Evolutionary conservation across 2,113 vertebrate genomes (phyloP).

Genomic region (Scomber scombrus): DNA sequence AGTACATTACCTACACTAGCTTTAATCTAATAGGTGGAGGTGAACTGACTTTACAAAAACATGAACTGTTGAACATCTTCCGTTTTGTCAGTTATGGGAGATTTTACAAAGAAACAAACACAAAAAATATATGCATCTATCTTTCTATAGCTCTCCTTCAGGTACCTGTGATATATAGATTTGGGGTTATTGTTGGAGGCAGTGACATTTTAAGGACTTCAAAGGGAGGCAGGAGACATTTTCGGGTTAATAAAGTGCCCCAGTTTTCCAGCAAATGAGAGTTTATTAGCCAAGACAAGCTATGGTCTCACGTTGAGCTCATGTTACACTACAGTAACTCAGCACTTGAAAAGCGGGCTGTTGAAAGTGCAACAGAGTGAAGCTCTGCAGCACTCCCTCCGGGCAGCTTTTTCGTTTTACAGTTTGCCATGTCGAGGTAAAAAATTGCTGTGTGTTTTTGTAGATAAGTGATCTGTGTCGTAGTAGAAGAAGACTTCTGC

Average conservation of each 20-base stretch:
- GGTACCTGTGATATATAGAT: background rate
- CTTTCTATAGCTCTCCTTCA: background rate
- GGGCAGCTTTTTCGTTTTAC: slow-evolving; percentile 20
- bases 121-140: background rate
- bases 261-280: slow-evolving; percentile 5
- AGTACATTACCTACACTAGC: no score
- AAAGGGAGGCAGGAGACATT: background rate
- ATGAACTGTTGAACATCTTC: no score
- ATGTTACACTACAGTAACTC: slow-evolving; percentile 23
- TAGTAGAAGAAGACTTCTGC: slow-evolving; percentile 34
- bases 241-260: slow-evolving; percentile 5
- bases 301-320: slow-evolving; percentile 8
- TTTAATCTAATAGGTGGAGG: no score
- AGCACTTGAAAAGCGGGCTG: slow-evolving; percentile 17
- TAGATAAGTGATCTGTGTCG: slow-evolving; percentile 41
- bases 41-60: no score
- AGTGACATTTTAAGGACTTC: background rate
- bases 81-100: no score
- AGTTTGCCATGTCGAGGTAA: slow-evolving; percentile 27
- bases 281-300: slow-evolving; percentile 25
- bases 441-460: background rate
- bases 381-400: slow-evolving; percentile 20
- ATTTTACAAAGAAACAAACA: background rate
- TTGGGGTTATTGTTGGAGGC: background rate
- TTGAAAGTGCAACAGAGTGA: slow-evolving; percentile 22